Evolutionary conservation across 1,140 invertebrate genomes (phyloP).

Genomic region (Arion vulgaris): DNA sequence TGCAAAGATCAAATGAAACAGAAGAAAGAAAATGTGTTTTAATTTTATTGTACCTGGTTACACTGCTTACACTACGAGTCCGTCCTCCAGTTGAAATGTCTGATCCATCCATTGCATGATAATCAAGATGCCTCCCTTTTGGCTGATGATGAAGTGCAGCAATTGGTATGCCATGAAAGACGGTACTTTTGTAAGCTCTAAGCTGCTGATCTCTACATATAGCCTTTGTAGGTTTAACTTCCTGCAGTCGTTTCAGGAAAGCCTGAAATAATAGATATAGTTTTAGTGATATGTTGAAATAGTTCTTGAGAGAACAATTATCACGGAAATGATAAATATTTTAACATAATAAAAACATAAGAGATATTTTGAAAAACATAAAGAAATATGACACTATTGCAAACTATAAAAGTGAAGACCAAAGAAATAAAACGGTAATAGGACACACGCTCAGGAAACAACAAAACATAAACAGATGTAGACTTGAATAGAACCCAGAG

Average conservation of each 20-base stretch:
- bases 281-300: neutral
- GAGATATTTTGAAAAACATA: too few relatives aligned
- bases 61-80: conserved; percentile 41
- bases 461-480: too few relatives aligned
- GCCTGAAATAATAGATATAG: conserved; percentile 50
- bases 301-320: too few relatives aligned
- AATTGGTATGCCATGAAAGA: conserved; percentile 58
- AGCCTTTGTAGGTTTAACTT: conserved; percentile 55
- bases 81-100: conserved; percentile 32
- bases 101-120: neutral
- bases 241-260: conserved; percentile 65
- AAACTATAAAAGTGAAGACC: too few relatives aligned
- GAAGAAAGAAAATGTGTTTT: neutral
- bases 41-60: neutral
- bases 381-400: too few relatives aligned
- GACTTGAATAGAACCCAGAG: too few relatives aligned
- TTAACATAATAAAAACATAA: too few relatives aligned
- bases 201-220: conserved; percentile 59
- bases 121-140: neutral
- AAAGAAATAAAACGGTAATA: too few relatives aligned
- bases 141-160: conserved; percentile 43
- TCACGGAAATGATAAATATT: too few relatives aligned
- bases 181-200: conserved; percentile 53
- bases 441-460: too few relatives aligned
- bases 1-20: too few relatives aligned